phyloP scores from a whole-genome alignment of 2,888 invertebrate species.

The Melinopterus prodromus region DNA sequence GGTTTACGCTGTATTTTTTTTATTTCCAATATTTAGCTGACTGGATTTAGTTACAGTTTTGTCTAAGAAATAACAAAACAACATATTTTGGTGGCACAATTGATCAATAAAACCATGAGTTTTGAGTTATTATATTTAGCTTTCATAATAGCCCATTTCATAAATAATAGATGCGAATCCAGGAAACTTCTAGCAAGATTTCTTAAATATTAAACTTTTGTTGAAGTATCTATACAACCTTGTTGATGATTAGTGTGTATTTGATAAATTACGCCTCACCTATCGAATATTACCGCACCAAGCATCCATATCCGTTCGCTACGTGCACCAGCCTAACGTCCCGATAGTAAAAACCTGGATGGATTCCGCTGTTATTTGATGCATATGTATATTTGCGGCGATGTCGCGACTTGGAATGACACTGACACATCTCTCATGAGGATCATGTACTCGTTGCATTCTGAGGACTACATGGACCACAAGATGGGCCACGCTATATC shows the following conservation, averaged over 20 bases:
- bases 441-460: slow-evolving; percentile 25
- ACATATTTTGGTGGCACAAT: too few relatives aligned
- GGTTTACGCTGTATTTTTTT: too few relatives aligned
- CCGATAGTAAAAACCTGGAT: slow-evolving; percentile 8
- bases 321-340: not conserved
- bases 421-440: slow-evolving; percentile 26
- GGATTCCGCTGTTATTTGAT: slow-evolving; percentile 17
- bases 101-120: too few relatives aligned
- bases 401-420: slow-evolving; percentile 16
- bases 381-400: slow-evolving; percentile 7
- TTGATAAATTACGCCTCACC: not conserved
- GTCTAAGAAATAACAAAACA: too few relatives aligned
- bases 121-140: too few relatives aligned
- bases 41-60: too few relatives aligned
- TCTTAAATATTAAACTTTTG: too few relatives aligned
- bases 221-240: not conserved
- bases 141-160: too few relatives aligned
- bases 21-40: too few relatives aligned
- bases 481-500: slow-evolving; percentile 16
- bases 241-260: not conserved
- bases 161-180: too few relatives aligned
- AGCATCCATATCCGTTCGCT: not conserved
- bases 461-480: slow-evolving; percentile 24
- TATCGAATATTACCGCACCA: not conserved
- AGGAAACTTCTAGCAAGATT: too few relatives aligned